These are phyloP conservation scores for Agelastica alni DNA, from an alignment of 2,888 invertebrate species.

Conservation along the genomic window DNA sequence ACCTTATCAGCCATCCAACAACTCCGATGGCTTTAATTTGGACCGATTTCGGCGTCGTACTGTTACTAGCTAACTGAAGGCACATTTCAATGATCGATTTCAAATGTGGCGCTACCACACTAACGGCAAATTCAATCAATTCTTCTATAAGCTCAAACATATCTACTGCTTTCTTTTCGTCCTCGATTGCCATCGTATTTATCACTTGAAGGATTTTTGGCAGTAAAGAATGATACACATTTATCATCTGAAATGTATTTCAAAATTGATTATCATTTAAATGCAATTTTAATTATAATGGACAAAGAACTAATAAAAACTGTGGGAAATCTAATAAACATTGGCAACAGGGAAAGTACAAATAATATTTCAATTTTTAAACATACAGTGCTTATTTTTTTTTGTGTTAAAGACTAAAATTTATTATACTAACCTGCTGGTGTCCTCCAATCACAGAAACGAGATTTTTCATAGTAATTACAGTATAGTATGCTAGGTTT, in stretches of 20 bases:
- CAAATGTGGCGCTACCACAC: conserved; percentile 66
- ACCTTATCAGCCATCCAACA: conserved; percentile 66
- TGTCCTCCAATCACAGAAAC: conserved; percentile 67
- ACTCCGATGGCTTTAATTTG: conserved; percentile 71
- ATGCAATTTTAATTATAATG: not conserved
- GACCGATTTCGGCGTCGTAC: conserved; percentile 62
- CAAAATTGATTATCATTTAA: not conserved
- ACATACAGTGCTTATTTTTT: no score
- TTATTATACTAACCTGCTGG: conserved; percentile 61
- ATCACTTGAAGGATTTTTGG: conserved; percentile 68
- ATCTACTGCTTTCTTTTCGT: conserved; percentile 65
- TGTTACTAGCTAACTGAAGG: conserved; percentile 65
- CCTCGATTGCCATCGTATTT: conserved; percentile 62
- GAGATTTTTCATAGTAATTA: conserved; percentile 68
- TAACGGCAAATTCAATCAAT: conserved; percentile 66
- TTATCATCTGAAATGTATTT: conserved; percentile 56
- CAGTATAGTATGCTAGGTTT: conserved; percentile 63
- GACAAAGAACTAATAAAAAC: no score
- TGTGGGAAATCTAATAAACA: no score
- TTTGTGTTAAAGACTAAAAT: no score
- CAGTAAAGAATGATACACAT: conserved; percentile 64
- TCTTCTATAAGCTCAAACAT: conserved; percentile 69
- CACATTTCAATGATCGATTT: conserved; percentile 69
- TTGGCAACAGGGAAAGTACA: no score
- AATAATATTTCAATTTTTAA: no score